Evolutionary conservation across 2,888 invertebrate genomes (phyloP).

Genomic region (Panopea generosa): DNA sequence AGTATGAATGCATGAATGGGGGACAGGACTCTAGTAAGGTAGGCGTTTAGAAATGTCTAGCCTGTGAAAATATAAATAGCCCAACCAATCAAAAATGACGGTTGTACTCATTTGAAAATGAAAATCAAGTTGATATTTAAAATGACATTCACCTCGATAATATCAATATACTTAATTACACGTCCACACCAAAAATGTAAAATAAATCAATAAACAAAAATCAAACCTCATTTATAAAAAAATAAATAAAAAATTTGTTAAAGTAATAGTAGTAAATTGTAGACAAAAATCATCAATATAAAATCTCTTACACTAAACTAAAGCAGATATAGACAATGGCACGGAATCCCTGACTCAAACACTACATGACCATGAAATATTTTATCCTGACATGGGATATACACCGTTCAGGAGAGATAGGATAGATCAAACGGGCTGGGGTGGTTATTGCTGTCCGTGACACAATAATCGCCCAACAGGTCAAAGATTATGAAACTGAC

Average conservation of each 20-base stretch:
- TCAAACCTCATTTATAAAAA: neutral
- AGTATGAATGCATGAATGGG: too few relatives aligned
- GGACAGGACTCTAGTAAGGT: too few relatives aligned
- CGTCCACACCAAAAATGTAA: neutral
- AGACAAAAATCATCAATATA: slow-evolving; percentile 30
- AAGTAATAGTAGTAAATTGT: slow-evolving; percentile 24
- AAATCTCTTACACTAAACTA: slow-evolving; percentile 21
- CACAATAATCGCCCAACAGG: slow-evolving; percentile 8
- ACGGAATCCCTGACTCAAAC: slow-evolving; percentile 37
- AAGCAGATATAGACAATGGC: slow-evolving; percentile 26
- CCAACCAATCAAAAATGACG: too few relatives aligned
- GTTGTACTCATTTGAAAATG: too few relatives aligned
- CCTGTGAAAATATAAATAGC: too few relatives aligned
- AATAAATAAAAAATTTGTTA: slow-evolving; percentile 2
- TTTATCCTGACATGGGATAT: slow-evolving; percentile 32
- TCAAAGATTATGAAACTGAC: slow-evolving; percentile 1
- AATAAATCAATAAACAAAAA: neutral
- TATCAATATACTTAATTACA: neutral
- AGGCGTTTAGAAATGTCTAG: too few relatives aligned
- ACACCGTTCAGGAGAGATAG: slow-evolving; percentile 21
- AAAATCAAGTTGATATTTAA: too few relatives aligned
- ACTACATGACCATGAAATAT: slow-evolving; percentile 27
- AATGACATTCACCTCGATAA: too few relatives aligned
- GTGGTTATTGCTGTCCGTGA: slow-evolving; percentile 9
- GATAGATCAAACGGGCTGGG: slow-evolving; percentile 8